Base-by-base conservation (phyloP, 2,888 invertebrate genomes). In the Neoscelio sp. region DNA sequence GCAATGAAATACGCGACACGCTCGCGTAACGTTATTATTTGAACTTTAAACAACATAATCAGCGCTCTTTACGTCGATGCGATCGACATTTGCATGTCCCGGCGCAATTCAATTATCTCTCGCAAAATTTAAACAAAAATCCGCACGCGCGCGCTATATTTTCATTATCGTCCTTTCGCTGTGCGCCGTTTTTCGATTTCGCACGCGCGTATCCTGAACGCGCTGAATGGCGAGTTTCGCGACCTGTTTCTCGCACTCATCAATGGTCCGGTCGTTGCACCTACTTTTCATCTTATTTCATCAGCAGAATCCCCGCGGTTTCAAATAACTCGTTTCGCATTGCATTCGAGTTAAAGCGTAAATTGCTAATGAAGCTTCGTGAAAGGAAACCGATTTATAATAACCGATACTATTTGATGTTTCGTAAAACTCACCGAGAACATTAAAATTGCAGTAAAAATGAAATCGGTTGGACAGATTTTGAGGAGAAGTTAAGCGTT, bases 1-100 rank as follows among this genome's bases (percentile, higher is more conserved):
- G 20, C 44, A 28, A 33, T 33, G 35, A 67, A 52, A 15, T 12
- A 30, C 26, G 54, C 67, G 38, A 10, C 33, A 12, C 23, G 23
- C 6, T 23, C n/a, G n/a, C 17, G 17, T 40, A 17, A 38, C 50
- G 38, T 50, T 40, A 33, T 50, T 40, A 48, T 48, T 46, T 38
- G 7, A 7, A 40, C 40, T 58, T 50, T 20, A 60, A 70, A 70
- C 48, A 48, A 50, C 38, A 38, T 48, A 68, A 68, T 56, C 58
- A 48, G 58, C 68, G 23, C 35, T 48, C 58, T 58, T 68, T 56
- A 5, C 33, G 54, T 28, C 30, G 23, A 42, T 33, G 33, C 62
- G 30, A 62, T 40, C 38, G 58, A 46, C 58, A 28, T 30, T 58
- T 48, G 68, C 48, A 48, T 58, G 48, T 38, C 48, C 20, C 35